A percentile compares a stretch with the other conserved stretches of the same genome.
These are phyloP conservation scores for Hecatera dysodea DNA, from an alignment of 2,888 invertebrate genomes.

Conservation along the genomic window DNA sequence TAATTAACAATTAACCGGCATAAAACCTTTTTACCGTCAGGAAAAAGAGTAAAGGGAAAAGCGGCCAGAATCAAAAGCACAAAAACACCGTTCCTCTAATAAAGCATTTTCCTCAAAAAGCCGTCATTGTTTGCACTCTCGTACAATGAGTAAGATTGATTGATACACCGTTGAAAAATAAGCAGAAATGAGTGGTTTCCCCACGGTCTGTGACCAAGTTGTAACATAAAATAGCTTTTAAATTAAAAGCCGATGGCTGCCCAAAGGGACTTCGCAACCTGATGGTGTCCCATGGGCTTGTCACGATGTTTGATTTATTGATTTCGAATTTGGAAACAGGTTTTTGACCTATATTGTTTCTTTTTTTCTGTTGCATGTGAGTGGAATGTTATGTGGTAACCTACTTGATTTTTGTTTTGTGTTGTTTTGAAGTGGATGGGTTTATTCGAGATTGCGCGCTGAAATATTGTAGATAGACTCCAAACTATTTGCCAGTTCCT, in stretches of 20 bases:
- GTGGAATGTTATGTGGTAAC: constrained; percentile 12
- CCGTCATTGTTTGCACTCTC: constrained; percentile 62
- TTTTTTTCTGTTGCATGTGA: constrained; percentile 12
- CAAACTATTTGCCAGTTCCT: too few species aligned
- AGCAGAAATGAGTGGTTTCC: constrained; percentile 74
- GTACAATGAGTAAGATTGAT: constrained; percentile 74
- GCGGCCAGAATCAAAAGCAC: neutral
- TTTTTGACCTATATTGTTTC: constrained; percentile 46
- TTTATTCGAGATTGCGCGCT: too few species aligned
- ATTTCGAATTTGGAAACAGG: constrained; percentile 44
- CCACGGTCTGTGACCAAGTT: constrained; percentile 69
- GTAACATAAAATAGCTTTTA: constrained; percentile 88
- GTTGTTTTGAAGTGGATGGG: neutral
- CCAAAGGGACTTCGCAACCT: constrained; percentile 62
- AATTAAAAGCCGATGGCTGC: constrained; percentile 76
- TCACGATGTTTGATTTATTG: constrained; percentile 61
- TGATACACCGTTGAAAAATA: constrained; percentile 65
- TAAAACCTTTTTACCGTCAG: neutral
- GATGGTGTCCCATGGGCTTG: constrained; percentile 54
- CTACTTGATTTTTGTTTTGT: constrained; percentile 18
- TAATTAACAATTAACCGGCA: too few species aligned
- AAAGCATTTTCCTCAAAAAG: constrained; percentile 39
- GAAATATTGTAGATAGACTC: too few species aligned
- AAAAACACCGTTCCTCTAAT: constrained; percentile 22
- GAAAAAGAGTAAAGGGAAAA: neutral